These are phyloP conservation scores for Melospiza melodia DNA, from an alignment of 2,113 vertebrate species.

Conservation along the genomic window DNA sequence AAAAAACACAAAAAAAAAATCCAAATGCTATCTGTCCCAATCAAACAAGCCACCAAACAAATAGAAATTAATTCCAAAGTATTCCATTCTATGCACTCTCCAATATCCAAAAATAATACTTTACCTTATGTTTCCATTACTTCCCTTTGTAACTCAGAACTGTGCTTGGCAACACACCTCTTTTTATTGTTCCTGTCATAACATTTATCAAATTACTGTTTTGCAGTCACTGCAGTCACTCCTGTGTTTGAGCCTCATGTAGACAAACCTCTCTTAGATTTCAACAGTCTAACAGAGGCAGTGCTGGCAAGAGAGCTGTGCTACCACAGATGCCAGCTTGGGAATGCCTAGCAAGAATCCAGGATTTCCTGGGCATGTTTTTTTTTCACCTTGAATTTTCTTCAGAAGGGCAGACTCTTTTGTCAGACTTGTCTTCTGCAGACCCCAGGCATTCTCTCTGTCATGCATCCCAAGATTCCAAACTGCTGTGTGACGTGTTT, in stretches of 20 bases:
- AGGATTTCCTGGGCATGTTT: not conserved
- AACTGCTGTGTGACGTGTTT: not conserved
- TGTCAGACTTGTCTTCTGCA: not conserved
- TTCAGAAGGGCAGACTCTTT: not conserved
- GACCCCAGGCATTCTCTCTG: not conserved
- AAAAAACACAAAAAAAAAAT: not conserved
- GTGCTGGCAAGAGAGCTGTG: not conserved
- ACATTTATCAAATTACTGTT: not conserved
- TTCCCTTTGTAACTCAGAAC: not conserved
- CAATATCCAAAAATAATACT: not conserved
- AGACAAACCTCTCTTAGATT: not conserved
- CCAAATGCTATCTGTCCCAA: not conserved
- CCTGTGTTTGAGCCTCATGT: not conserved
- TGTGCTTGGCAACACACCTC: not conserved
- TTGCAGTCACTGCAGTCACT: not conserved
- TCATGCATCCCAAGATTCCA: not conserved
- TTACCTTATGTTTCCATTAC: not conserved
- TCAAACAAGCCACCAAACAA: not conserved
- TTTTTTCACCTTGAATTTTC: not conserved
- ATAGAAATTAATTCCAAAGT: not conserved
- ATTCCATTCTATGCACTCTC: not conserved
- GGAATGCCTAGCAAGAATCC: not conserved
- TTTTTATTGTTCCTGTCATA: not conserved
- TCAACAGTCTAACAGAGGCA: rapidly evolving
- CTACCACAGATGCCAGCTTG: not conserved